Evolutionary conservation across 2,113 vertebrate species (phyloP).

Genomic region (Morone saxatilis): DNA sequence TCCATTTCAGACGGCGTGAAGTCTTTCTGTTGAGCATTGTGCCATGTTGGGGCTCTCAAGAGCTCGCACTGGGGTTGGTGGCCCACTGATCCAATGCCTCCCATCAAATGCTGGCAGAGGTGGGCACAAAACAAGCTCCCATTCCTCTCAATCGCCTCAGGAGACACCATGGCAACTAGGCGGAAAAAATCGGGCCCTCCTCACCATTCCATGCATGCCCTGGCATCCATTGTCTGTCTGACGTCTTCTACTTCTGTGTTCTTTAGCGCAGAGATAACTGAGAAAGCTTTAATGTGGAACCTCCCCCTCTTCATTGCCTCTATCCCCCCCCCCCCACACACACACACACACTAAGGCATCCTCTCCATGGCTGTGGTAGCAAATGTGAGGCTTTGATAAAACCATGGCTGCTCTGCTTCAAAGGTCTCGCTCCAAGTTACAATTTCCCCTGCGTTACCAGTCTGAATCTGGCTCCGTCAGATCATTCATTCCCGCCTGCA

Average conservation of each 20-base stretch:
- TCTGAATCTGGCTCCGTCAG: slow-evolving; percentile 22
- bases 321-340: neutral
- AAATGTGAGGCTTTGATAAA: slow-evolving; percentile 66
- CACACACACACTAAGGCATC: slow-evolving; percentile 28
- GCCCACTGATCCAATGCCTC: slow-evolving; percentile 51
- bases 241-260: slow-evolving; percentile 56
- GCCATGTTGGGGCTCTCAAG: slow-evolving; percentile 46
- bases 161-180: slow-evolving; percentile 87
- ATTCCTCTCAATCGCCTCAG: slow-evolving; percentile 78
- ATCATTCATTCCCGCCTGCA: slow-evolving; percentile 24
- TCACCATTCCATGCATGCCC: slow-evolving; percentile 83
- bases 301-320: slow-evolving; percentile 43
- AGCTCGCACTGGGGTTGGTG: slow-evolving; percentile 35
- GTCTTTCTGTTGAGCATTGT: slow-evolving; percentile 32
- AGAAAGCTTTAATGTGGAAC: slow-evolving; percentile 65
- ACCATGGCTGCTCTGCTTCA: slow-evolving; percentile 51
- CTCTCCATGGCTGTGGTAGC: slow-evolving; percentile 40
- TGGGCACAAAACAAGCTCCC: slow-evolving; percentile 77
- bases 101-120: slow-evolving; percentile 65
- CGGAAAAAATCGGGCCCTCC: slow-evolving; percentile 74
- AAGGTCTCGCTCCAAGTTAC: slow-evolving; percentile 54
- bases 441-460: slow-evolving; percentile 31
- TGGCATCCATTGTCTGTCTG: slow-evolving; percentile 80
- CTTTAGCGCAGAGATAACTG: slow-evolving; percentile 65
- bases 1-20: slow-evolving; percentile 50